A percentile compares a stretch with the other conserved stretches of the same genome.
Conservation (phyloP, 2,888 invertebrate genomes). For the Pogonocherus hispidulus region DNA sequence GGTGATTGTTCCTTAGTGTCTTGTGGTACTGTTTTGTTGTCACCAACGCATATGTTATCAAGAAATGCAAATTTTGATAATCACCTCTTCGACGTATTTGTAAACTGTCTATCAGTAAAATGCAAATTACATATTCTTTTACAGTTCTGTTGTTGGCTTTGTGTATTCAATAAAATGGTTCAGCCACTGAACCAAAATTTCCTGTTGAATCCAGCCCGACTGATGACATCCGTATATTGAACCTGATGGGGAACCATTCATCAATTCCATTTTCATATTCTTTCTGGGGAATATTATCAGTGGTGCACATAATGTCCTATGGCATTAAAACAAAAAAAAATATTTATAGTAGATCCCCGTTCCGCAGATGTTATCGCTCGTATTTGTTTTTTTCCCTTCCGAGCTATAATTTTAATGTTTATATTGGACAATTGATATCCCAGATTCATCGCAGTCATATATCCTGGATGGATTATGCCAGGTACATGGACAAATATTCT, state of each 20-base stretch:
- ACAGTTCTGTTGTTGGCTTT: slow-evolving; percentile 35
- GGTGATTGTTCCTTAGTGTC: no score
- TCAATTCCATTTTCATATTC: slow-evolving; percentile 54
- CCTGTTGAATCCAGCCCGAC: slow-evolving; percentile 57
- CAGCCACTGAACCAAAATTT: slow-evolving; percentile 58
- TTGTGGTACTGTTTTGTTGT: no score
- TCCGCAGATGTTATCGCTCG: slow-evolving; percentile 30
- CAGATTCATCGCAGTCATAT: background rate
- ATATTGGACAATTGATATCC: background rate
- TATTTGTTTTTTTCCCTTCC: slow-evolving; percentile 1
- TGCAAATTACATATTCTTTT: no score
- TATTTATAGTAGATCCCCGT: slow-evolving; percentile 54
- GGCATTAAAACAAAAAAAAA: slow-evolving; percentile 56
- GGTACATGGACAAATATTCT: no score
- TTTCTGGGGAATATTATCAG: slow-evolving; percentile 58
- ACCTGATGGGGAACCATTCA: slow-evolving; percentile 56
- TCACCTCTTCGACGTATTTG: no score
- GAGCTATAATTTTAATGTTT: background rate
- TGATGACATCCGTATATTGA: slow-evolving; percentile 35
- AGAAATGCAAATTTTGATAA: no score
- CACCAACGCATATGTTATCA: no score
- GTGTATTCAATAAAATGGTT: slow-evolving; percentile 47
- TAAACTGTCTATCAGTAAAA: no score
- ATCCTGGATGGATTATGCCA: background rate
- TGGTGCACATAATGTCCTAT: slow-evolving; percentile 57